Base-by-base conservation (phyloP, 2,888 invertebrate genomes). In the Phyto melanocephala region DNA sequence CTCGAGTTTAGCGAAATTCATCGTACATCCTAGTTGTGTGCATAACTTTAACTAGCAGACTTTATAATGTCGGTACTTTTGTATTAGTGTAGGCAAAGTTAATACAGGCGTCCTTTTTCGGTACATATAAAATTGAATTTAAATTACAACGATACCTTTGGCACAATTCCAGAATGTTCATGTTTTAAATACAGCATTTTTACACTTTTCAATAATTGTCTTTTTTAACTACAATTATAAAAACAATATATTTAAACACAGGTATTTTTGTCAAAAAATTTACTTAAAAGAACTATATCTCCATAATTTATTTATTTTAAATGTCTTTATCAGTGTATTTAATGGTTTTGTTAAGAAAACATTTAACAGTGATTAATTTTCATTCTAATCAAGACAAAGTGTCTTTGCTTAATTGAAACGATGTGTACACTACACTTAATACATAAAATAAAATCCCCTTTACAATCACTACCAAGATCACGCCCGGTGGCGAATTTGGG, bases 361-460 rank as follows among this genome's bases (percentile, higher is more conserved):
- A 24, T 62, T 62, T 42, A 60, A 24, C 22, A 22, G 60, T 42
- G 60, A 62, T 42, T 42, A 42, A 5, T 37, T 60, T n/a, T 62
- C 24, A 28, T 54, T 68, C 11, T 54, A 15, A 37, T 37, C 40
- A 7, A 40, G 11, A 37, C 42, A 45, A 56, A 20, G 6, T 11
- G 28, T n/a, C 35, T 15, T 37, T 22, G 33, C 10, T 10, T 20
- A 47, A 20, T 20, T 20, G 22, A 60, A 40, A 13, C 13, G 13
- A 24, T 22, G 22, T 50, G 5, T 22, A 24, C 52, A 28, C 15
- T 5, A 8, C 56, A 17, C 2, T 20, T 15, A 11, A 17, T 15
- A 63, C 13, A 10, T 1, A 65, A 47, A 35, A 5, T 10, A 52
- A 37, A 20, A 35, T 65, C 50, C 50, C 50, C 65, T 50, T 52